These are phyloP conservation scores for Nyctibius bracteatus DNA, from an alignment of 2,113 vertebrate genomes.

Conservation along the genomic window DNA sequence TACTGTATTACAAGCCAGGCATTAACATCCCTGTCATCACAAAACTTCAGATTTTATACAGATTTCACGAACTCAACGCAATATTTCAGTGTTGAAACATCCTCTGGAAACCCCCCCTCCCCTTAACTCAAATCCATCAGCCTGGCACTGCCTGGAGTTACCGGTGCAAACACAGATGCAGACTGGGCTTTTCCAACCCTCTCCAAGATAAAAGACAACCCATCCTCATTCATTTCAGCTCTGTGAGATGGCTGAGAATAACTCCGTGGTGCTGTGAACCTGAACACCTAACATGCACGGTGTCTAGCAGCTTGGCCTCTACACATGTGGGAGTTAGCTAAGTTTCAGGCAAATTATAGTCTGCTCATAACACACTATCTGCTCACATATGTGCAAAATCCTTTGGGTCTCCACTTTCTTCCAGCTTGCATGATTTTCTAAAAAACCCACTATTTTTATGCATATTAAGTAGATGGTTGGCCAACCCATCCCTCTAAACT, in stretches of 20 bases:
- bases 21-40: not conserved
- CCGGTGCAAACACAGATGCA: not conserved
- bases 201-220: not conserved
- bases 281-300: accelerated
- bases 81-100: not conserved
- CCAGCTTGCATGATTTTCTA: not conserved
- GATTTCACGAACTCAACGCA: not conserved
- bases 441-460: not conserved
- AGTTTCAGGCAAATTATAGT: not conserved
- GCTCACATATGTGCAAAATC: not conserved
- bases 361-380: not conserved
- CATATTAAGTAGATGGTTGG: not conserved
- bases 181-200: not conserved
- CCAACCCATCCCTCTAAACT: not conserved
- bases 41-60: not conserved
- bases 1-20: not conserved
- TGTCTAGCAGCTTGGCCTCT: not conserved
- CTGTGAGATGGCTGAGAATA: not conserved
- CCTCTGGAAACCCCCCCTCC: not conserved
- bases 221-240: not conserved
- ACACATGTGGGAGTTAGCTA: not conserved
- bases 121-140: not conserved
- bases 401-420: not conserved
- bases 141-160: not conserved
- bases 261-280: not conserved